Conservation (phyloP, 2,113 vertebrate species). For the Delphinus delphis region DNA sequence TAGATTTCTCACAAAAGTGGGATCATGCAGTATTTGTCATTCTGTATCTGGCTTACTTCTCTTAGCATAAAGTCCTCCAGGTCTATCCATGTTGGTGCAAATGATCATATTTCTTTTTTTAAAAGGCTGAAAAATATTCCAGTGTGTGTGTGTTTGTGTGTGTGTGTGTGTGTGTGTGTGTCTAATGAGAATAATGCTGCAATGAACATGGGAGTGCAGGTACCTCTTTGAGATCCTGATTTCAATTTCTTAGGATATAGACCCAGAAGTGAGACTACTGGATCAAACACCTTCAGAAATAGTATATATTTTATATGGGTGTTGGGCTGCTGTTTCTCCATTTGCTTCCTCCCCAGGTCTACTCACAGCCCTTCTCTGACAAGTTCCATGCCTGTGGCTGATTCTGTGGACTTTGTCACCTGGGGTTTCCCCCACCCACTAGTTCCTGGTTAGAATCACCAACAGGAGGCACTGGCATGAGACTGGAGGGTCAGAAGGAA, state of each 20-base stretch:
- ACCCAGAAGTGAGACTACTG: too few relatives aligned
- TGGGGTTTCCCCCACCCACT: background rate
- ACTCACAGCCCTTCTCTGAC: background rate
- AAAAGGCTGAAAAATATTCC: background rate
- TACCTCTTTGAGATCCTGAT: too few relatives aligned
- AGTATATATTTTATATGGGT: background rate
- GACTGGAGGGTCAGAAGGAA: background rate
- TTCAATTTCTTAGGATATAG: too few relatives aligned
- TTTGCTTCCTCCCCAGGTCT: background rate
- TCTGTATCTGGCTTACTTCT: too few relatives aligned
- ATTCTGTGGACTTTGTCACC: accelerated
- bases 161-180: too few relatives aligned
- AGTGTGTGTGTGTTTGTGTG: too few relatives aligned
- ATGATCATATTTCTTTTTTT: too few relatives aligned
- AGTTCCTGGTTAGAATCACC: background rate
- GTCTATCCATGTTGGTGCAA: too few relatives aligned
- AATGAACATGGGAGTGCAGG: too few relatives aligned
- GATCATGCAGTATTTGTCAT: too few relatives aligned
- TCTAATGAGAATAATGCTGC: too few relatives aligned
- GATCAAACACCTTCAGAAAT: background rate
- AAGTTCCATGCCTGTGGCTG: background rate
- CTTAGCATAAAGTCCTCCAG: too few relatives aligned
- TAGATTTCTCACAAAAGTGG: background rate
- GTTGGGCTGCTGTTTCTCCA: background rate
- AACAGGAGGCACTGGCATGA: background rate